A percentile compares a stretch with the other conserved stretches of the same genome.
Conservation (phyloP, 2,113 vertebrate genomes). For the Cairina moschata region DNA sequence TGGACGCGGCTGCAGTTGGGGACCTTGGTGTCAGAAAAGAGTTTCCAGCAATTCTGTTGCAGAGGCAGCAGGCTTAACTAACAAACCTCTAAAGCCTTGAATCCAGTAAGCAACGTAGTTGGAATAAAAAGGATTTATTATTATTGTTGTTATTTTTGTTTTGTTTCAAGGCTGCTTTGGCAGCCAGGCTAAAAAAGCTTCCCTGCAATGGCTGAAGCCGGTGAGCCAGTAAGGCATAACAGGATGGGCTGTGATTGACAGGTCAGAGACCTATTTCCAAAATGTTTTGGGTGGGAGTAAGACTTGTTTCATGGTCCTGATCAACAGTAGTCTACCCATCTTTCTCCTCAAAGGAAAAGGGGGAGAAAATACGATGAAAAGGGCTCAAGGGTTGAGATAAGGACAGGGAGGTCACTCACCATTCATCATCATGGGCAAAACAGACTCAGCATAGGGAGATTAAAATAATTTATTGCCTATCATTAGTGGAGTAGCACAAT, state of each 20-base stretch:
- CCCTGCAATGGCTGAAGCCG: neutral
- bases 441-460: too few species aligned
- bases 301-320: neutral
- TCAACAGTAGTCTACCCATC: neutral
- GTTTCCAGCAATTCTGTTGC: neutral
- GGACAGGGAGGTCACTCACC: too few species aligned
- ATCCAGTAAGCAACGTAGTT: constrained; percentile 4
- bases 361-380: too few species aligned
- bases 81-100: neutral
- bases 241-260: neutral
- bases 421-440: too few species aligned
- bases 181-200: neutral
- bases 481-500: too few species aligned
- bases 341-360: too few species aligned
- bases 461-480: too few species aligned
- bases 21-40: neutral
- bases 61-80: neutral
- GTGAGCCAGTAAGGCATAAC: neutral
- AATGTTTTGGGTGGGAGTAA: neutral
- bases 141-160: neutral
- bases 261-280: neutral
- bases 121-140: neutral
- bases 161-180: constrained; percentile 20
- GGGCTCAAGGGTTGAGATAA: too few species aligned
- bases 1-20: neutral